Conservation (phyloP, 1,140 invertebrate genomes). For the Caenorhabditis latens region DNA sequence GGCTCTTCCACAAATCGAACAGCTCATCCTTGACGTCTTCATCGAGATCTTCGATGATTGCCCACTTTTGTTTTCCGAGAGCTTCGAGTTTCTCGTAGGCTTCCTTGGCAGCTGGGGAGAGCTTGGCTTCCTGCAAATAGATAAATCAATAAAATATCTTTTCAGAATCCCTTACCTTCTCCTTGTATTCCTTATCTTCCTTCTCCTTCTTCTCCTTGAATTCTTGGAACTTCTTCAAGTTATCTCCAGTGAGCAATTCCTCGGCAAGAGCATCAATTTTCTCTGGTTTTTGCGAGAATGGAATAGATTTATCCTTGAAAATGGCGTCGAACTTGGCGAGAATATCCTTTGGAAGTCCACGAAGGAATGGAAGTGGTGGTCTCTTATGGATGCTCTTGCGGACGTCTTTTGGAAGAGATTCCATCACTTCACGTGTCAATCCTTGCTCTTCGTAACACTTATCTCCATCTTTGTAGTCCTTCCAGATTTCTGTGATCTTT, state of each 20-base stretch:
- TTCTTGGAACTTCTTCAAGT: conserved; percentile 57
- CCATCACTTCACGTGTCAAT: conserved; percentile 57
- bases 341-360: conserved; percentile 50
- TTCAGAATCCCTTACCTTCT: neutral
- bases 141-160: too few relatives aligned
- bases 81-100: conserved; percentile 59
- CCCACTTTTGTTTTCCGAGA: conserved; percentile 48
- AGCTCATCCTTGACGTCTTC: conserved; percentile 57
- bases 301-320: conserved; percentile 59
- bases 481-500: conserved; percentile 60
- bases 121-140: conserved; percentile 50
- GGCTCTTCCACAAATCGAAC: conserved; percentile 59
- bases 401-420: conserved; percentile 57
- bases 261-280: conserved; percentile 56
- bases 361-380: conserved; percentile 54
- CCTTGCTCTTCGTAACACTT: conserved; percentile 61
- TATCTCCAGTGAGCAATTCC: conserved; percentile 49
- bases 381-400: conserved; percentile 49
- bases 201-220: conserved; percentile 58
- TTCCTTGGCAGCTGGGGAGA: conserved; percentile 59
- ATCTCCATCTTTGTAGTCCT: conserved; percentile 61
- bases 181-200: conserved; percentile 32
- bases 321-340: conserved; percentile 51
- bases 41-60: conserved; percentile 26
- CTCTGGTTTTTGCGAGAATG: conserved; percentile 44